phyloP scores from a whole-genome alignment of 2,888 invertebrate genomes.

The Aspidapion aeneum region DNA sequence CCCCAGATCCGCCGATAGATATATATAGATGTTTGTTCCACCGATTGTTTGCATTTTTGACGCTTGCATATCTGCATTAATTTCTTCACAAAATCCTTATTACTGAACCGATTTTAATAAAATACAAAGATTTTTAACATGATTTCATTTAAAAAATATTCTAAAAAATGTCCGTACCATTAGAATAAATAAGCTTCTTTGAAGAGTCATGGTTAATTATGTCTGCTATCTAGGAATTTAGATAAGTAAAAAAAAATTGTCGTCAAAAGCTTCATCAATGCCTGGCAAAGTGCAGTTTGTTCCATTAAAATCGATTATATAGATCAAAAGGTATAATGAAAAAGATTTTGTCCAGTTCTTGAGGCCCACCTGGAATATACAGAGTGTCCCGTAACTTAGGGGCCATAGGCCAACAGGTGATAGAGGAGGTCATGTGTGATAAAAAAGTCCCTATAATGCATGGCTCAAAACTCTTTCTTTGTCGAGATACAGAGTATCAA shows the following conservation, averaged over 20 bases:
- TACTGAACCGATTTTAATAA: neutral
- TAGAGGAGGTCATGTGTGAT: no score
- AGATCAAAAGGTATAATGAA: neutral
- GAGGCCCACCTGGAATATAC: neutral
- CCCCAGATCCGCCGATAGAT: no score
- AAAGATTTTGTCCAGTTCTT: neutral
- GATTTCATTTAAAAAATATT: neutral
- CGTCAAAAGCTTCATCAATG: neutral
- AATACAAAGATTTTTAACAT: neutral
- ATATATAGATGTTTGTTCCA: no score
- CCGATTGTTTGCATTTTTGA: no score
- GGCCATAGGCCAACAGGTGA: no score
- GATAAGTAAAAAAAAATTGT: neutral
- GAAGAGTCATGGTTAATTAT: neutral
- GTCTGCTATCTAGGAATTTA: neutral
- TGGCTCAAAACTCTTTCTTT: no score
- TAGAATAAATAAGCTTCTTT: neutral
- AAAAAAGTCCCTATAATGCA: no score
- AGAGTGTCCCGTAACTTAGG: no score
- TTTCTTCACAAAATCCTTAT: no score
- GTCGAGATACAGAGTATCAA: no score
- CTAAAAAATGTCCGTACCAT: neutral
- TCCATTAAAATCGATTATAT: neutral
- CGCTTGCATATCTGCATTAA: no score
- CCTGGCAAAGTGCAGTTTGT: neutral